Base-by-base conservation (phyloP, 2,113 vertebrate species). In the Lophotis ruficrista region DNA sequence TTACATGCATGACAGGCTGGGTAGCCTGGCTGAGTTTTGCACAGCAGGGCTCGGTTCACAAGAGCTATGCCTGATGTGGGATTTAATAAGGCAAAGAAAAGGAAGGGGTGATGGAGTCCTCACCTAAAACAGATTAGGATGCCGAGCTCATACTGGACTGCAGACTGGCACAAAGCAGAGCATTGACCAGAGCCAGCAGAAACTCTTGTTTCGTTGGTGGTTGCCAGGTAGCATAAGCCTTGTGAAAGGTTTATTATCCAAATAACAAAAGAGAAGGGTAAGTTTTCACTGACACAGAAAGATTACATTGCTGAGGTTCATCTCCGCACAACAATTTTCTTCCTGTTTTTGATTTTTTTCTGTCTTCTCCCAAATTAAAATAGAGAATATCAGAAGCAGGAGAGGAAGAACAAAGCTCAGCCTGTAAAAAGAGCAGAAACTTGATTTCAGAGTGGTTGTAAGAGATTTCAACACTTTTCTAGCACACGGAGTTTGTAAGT, bases 141-240 rank as follows among this genome's bases (percentile, higher is more conserved):
- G 84, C 96, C 4, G 12, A 89, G 84, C 93, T 95, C 95, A 88
- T 91, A 72, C 51, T 21, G 45, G 45, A 62, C 86, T 69, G 51
- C 65, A 77, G 48, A 12, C 62, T 64, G 35, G 62, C 75, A 94
- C 89, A 93, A 93, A 96, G 90, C 82, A 64, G 33, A 93, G 84
- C 87, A 62, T 43, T 94, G 70, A 83, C 90, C 78, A 78, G 69
- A 95, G 92, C 93, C 94, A 96, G 93, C 79, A 91, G 92, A 91
- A 91, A 90, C 80, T 77, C 90, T 83, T 56, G 68, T 94, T 92
- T 86, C 12, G 6, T 50, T 64, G 68, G 54, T 79, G 93, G 96
- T 97, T 97, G 93, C 93, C 96, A 95, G 83, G 96, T 96, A 96
- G 93, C 93, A 1, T 95, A 50, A 91, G 82, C 82, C 82, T 68